A percentile compares a stretch with the other conserved stretches of the same genome.
Conservation (phyloP, 1,140 invertebrate species). For the Aphelinus atriplicis region DNA sequence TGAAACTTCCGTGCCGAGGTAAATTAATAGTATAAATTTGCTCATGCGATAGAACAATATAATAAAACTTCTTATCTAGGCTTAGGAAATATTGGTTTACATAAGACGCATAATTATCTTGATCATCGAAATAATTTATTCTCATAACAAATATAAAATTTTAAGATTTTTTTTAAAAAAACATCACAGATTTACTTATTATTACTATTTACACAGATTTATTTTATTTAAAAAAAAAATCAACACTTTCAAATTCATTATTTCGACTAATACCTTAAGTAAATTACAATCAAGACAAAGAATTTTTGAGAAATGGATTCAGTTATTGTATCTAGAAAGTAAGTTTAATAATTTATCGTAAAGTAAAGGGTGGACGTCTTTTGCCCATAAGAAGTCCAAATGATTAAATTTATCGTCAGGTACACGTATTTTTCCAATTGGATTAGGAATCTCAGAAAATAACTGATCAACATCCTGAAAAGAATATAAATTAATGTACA, state of each 20-base stretch:
- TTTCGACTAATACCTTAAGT: not conserved
- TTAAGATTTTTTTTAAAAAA: no score
- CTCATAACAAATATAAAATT: not conserved
- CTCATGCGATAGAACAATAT: not conserved
- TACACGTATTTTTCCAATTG: not conserved
- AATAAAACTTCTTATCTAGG: constrained; percentile 8
- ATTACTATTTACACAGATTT: no score
- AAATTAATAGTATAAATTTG: constrained; percentile 5
- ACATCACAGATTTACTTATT: no score
- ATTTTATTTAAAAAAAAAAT: no score
- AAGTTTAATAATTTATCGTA: constrained; percentile 4
- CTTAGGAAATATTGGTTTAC: not conserved
- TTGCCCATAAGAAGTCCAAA: constrained; percentile 18
- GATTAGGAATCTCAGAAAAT: not conserved
- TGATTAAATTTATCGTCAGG: constrained; percentile 20
- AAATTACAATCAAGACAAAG: no score
- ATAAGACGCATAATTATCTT: not conserved
- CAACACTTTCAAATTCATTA: no score
- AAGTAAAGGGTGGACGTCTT: not conserved
- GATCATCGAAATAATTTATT: not conserved
- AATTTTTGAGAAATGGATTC: no score
- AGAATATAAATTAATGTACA: not conserved
- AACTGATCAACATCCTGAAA: constrained; percentile 14
- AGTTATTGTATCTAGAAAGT: not conserved
- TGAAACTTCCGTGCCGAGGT: constrained; percentile 68